These are phyloP conservation scores for Pammene aurita DNA, from an alignment of 2,888 invertebrate species.

Conservation along the genomic window DNA sequence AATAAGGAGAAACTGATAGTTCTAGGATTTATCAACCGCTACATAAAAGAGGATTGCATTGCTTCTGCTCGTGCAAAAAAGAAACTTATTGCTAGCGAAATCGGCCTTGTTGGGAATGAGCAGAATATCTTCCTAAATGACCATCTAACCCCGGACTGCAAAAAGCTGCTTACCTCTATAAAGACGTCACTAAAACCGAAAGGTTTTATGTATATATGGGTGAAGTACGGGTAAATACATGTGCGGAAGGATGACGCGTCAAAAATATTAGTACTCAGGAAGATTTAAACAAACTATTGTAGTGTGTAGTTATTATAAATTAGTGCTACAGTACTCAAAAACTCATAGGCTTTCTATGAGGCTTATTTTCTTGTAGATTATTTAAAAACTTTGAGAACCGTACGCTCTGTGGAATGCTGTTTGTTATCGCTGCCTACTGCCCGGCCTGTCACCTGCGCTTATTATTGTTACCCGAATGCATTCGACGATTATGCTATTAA, in stretches of 20 bases:
- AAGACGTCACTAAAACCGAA: not conserved
- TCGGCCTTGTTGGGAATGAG: not conserved
- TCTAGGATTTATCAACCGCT: too few relatives aligned
- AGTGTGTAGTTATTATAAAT: not conserved
- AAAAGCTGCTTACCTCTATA: not conserved
- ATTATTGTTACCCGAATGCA: too few relatives aligned
- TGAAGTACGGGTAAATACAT: not conserved
- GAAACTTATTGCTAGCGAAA: too few relatives aligned
- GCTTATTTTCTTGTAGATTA: too few relatives aligned
- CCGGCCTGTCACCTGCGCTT: too few relatives aligned
- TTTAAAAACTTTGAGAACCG: too few relatives aligned
- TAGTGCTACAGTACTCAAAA: not conserved
- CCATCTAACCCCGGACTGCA: not conserved
- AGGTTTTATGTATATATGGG: not conserved
- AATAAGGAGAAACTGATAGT: too few relatives aligned
- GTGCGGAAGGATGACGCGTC: not conserved
- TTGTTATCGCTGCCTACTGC: not conserved
- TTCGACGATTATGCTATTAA: too few relatives aligned
- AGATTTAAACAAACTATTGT: not conserved
- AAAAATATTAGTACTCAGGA: not conserved
- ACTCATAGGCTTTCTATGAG: not conserved
- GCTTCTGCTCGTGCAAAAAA: too few relatives aligned
- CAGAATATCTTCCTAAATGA: too few relatives aligned
- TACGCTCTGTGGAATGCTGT: too few relatives aligned
- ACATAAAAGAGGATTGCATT: too few relatives aligned